Evolutionary conservation across 2,797 vertebrate species (phyloP), one percentile per base, ranked within the genome.

Genomic region (Muraenolepis orangiensis): DNA sequence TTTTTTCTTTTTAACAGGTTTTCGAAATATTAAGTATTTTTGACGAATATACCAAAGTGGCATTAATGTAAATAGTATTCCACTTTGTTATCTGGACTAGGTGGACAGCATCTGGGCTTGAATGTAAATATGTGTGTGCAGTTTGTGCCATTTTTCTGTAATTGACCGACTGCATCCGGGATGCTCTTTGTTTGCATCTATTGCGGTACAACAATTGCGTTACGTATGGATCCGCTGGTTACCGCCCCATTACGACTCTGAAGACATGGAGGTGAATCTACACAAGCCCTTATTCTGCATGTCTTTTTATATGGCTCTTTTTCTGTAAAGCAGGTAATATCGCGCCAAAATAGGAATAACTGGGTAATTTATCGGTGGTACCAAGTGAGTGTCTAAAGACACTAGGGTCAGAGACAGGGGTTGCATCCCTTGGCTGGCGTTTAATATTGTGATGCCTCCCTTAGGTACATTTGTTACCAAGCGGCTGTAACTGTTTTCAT

Each of bases 11-110:
- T 80, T 72, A 75, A 76, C 32, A 57, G 66, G 42, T 73, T 71
- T 79, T 75, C n/a, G 75, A 68, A 72, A 71, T 74, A 26, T 81
- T 81, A 84, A 84, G 36, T 82, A 76, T 82, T 83, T 82, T 83
- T 72, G 79, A 72, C 84, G 82, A 89, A 87, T 88, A 83, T 87
- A 84, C 72, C 80, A 77, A 82, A 76, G 81, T 82, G 84, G 64
- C 72, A 82, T 82, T 81, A 78, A 85, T 88, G 86, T 87, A 86
- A 79, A 89, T 83, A 84, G 75, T 72, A 79, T 86, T 85, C 85
- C 85, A 90, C 86, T 84, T 70, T 77, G 76, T 36, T 69, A 40
- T 80, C 73, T 76, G 30, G 66, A n/a, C n/a, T 73, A 67, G 71
- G 64, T 51, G 26, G 51, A 11, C 51, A 57, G 18, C 51, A n/a